phyloP scores from a whole-genome alignment of 2,888 invertebrate genomes.

The Empis stercorea region DNA sequence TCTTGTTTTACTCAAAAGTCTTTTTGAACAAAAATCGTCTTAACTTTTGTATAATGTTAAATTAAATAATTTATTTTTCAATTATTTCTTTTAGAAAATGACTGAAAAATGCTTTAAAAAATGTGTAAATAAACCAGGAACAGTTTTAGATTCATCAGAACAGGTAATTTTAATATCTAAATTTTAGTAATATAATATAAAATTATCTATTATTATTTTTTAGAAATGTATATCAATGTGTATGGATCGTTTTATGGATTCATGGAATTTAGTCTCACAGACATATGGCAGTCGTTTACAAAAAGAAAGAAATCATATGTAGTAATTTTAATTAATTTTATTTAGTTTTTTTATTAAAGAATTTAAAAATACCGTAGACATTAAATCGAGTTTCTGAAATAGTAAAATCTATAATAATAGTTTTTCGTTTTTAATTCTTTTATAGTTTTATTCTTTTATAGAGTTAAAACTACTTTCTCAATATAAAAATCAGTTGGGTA shows the following conservation, averaged over 20 bases:
- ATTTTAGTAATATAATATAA: background rate
- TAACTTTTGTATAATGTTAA: slow-evolving; percentile 1
- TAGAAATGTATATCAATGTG: slow-evolving; percentile 96
- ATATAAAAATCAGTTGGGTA: no score
- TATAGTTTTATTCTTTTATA: no score
- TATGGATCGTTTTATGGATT: slow-evolving; percentile 96
- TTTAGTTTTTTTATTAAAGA: no score
- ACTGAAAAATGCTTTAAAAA: slow-evolving; percentile 95
- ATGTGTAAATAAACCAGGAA: slow-evolving; percentile 83
- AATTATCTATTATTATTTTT: slow-evolving; percentile 22
- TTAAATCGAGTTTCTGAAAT: no score
- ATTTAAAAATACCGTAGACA: no score
- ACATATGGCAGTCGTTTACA: slow-evolving; percentile 78
- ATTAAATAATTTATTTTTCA: slow-evolving; percentile 9
- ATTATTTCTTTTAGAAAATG: slow-evolving; percentile 60
- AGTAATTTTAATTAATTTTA: background rate
- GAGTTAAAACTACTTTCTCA: no score
- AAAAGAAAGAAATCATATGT: slow-evolving; percentile 43
- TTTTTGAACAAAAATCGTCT: background rate
- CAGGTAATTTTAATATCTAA: slow-evolving; percentile 48
- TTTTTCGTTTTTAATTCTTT: no score
- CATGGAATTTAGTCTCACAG: slow-evolving; percentile 85
- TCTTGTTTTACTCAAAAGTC: background rate
- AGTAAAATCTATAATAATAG: no score
- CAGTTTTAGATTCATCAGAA: slow-evolving; percentile 76